phyloP scores from a whole-genome alignment of 2,797 vertebrate species.

The Psittacula echo region DNA sequence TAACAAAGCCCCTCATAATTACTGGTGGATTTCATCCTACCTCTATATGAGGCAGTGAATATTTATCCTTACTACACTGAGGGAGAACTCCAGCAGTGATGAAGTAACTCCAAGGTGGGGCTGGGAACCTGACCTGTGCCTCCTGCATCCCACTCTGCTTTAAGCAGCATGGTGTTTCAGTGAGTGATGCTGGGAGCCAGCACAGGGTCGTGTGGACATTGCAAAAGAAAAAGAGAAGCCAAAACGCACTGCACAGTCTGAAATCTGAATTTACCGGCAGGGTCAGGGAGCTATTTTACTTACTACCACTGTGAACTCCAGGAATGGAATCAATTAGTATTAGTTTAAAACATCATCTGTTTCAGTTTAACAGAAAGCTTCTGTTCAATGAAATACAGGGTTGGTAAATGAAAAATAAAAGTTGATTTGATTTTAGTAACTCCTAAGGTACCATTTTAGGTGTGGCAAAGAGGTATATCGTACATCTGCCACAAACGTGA shows the following conservation, averaged over 20 bases:
- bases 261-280: conserved; percentile 58
- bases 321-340: conserved; percentile 83
- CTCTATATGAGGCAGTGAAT: not conserved
- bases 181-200: not conserved
- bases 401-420: conserved; percentile 76
- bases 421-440: conserved; percentile 58
- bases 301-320: conserved; percentile 75
- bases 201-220: not conserved
- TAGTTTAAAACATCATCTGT: conserved; percentile 82
- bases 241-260: not conserved
- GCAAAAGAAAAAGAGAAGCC: conserved; percentile 6
- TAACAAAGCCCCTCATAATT: not conserved
- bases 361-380: conserved; percentile 80
- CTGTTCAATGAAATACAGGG: conserved; percentile 76
- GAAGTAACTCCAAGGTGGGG: not conserved
- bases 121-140: not conserved
- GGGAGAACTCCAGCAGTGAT: not conserved
- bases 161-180: not conserved
- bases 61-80: not conserved
- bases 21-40: not conserved
- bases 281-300: conserved; percentile 72
- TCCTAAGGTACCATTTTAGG: conserved; percentile 28
- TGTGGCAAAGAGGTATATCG: not conserved
- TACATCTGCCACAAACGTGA: not conserved
- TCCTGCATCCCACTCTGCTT: accelerated